Evolutionary conservation across 1,140 invertebrate genomes (phyloP), one percentile per base, ranked within the genome.

Genomic region (Zaprionus taronus): DNA sequence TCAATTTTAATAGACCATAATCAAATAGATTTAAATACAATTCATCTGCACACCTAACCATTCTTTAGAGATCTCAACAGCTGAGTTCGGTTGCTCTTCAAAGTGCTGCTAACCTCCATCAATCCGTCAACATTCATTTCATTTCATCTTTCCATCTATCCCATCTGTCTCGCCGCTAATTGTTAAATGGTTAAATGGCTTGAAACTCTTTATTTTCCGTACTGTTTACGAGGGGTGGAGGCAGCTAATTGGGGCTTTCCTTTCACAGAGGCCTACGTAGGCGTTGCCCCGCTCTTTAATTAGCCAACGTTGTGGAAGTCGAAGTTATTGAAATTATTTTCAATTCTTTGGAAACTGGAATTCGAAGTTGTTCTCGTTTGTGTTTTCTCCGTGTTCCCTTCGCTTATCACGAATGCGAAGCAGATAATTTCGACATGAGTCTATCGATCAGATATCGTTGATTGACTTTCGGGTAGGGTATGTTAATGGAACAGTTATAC

Each of bases 251-350:
- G 83, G 71, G 65, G 72, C 72, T 75, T 75, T 75, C 70, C 69
- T 66, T 73, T 77, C 69, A 72, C 69, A 60, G 41, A 60, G 31
- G 51, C 36, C 36, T 56, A 53, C 68, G 84, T 89, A 68, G 85
- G 84, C 84, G 84, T 89, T 70, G 69, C 74, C 81, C 31, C 28
- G 24, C 76, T 56, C 72, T 89, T 90, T 84, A 89, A 89, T 89
- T 89, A 89, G 62, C 53, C 63, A 51, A 72, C 49, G 47, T 65
- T 3, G 5, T 41, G 6, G 11, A 41, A 60, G 65, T 75, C 38
- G 61, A 57, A 60, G 38, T 65, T 62, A 60, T 66, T 56, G 55
- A 65, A 64, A 55, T 61, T 51, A 38, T 49, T 49, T 64, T 20
- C 14, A 56, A 67, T 81, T 73, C 69, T 38, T 15, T 49, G 58